Percentiles rank a stretch among this genome's conserved stretches.
Evolutionary conservation across 2,888 invertebrate species (phyloP).

Genomic region (Ormyrus thymus): DNA sequence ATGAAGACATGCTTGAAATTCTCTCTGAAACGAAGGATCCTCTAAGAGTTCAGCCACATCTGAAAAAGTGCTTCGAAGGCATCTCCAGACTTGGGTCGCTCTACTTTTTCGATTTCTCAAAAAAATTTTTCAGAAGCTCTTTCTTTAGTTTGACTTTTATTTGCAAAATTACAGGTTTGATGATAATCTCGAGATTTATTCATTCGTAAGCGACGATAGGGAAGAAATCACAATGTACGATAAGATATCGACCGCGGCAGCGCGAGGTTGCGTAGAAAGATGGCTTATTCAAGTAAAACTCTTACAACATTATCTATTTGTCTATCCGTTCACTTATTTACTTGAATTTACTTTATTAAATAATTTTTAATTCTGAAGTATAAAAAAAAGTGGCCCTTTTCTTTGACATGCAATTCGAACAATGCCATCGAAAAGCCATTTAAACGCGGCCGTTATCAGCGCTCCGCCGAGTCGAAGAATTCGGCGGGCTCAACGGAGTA

Average conservation of each 20-base stretch:
- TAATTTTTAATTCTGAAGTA: no score
- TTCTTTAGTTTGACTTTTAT: no score
- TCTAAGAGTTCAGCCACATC: conserved; percentile 87
- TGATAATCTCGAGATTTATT: conserved; percentile 82
- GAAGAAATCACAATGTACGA: conserved; percentile 82
- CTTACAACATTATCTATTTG: not conserved
- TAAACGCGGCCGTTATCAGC: no score
- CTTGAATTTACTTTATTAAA: no score
- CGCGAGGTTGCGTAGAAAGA: conserved; percentile 89
- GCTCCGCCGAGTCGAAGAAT: not conserved
- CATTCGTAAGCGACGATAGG: conserved; percentile 86
- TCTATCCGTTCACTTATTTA: no score
- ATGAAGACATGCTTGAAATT: conserved; percentile 93
- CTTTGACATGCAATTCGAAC: no score
- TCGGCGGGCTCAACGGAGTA: not conserved
- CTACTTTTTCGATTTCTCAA: not conserved
- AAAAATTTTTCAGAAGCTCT: not conserved
- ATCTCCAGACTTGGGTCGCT: conserved; percentile 81
- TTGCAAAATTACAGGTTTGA: conserved; percentile 77
- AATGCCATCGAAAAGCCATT: no score
- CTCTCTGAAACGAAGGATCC: conserved; percentile 93
- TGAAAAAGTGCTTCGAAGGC: conserved; percentile 92
- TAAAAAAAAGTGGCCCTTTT: no score
- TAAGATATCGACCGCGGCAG: conserved; percentile 82
- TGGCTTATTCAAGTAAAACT: conserved; percentile 82